Conservation (phyloP, 2,888 invertebrate genomes). For the Sinohyriopsis cumingii region DNA sequence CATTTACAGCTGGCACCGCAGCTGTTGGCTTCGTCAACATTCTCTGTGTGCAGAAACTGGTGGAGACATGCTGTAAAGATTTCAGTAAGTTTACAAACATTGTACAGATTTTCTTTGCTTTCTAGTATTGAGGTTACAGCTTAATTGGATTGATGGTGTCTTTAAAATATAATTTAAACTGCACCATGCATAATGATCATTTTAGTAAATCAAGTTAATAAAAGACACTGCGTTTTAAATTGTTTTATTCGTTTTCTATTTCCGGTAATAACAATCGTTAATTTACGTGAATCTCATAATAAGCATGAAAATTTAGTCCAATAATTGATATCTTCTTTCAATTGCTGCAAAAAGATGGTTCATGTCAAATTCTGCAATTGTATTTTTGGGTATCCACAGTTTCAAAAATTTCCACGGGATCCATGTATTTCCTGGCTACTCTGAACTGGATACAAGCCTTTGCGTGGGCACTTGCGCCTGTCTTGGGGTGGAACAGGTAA, state of each 20-base stretch:
- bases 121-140: background rate
- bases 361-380: background rate
- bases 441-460: conserved; percentile 40
- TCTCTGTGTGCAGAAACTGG: conserved; percentile 48
- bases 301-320: background rate
- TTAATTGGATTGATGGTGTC: no score
- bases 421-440: conserved; percentile 21
- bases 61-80: conserved; percentile 45
- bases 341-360: background rate
- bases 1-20: conserved; percentile 62
- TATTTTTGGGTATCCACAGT: background rate
- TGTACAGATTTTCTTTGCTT: background rate
- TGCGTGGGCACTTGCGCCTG: conserved; percentile 41
- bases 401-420: conserved; percentile 28
- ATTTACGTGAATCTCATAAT: background rate
- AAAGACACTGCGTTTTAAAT: no score
- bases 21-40: conserved; percentile 51
- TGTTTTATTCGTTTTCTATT: background rate
- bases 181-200: no score
- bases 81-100: conserved; percentile 33
- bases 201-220: no score
- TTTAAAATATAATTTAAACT: no score
- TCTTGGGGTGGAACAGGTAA: conserved; percentile 54
- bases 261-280: background rate
- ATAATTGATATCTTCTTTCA: background rate